These are phyloP conservation scores for Aurelia sp. DNA, from an alignment of 30 jellyfish, hydroid and myxozoan genomes.

Conservation along the genomic window DNA sequence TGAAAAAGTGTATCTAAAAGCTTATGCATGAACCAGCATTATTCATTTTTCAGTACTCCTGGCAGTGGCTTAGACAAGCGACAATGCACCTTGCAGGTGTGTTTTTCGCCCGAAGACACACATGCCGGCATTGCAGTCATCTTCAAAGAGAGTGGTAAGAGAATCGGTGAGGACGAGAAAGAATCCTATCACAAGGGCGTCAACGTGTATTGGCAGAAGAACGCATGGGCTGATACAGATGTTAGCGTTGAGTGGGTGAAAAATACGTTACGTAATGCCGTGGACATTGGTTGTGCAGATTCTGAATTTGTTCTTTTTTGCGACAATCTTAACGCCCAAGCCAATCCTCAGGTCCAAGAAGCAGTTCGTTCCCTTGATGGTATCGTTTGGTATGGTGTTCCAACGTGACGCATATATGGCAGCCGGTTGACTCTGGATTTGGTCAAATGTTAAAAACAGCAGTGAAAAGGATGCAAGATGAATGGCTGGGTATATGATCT, in stretches of 20 bases:
- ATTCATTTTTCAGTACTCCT: not conserved
- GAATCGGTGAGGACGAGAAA: conserved; percentile 33
- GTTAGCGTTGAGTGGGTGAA: conserved; percentile 47
- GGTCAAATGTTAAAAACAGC: conserved; percentile 46
- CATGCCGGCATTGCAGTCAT: conserved; percentile 25
- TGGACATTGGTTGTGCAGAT: not conserved
- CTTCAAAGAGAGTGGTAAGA: conserved; percentile 56
- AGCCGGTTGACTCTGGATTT: conserved; percentile 67
- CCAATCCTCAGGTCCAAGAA: not conserved
- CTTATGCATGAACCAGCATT: too few relatives aligned
- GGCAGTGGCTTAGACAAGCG: conserved; percentile 77
- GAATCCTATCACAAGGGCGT: conserved; percentile 63
- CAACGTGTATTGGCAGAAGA: conserved; percentile 10
- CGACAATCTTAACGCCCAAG: conserved; percentile 58
- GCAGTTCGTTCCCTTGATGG: conserved; percentile 45
- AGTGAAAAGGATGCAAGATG: conserved; percentile 20
- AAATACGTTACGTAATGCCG: conserved; percentile 27
- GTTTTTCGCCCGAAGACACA: conserved; percentile 49
- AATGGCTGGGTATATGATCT: conserved; percentile 8
- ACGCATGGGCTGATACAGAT: conserved; percentile 71
- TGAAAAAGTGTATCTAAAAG: too few relatives aligned
- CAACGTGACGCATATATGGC: conserved; percentile 62
- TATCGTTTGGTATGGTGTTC: conserved; percentile 53
- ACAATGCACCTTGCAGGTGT: conserved; percentile 64
- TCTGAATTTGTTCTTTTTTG: conserved; percentile 30